Evolutionary conservation across 2,888 invertebrate genomes (phyloP).

Genomic region (Campoplex capitator): DNA sequence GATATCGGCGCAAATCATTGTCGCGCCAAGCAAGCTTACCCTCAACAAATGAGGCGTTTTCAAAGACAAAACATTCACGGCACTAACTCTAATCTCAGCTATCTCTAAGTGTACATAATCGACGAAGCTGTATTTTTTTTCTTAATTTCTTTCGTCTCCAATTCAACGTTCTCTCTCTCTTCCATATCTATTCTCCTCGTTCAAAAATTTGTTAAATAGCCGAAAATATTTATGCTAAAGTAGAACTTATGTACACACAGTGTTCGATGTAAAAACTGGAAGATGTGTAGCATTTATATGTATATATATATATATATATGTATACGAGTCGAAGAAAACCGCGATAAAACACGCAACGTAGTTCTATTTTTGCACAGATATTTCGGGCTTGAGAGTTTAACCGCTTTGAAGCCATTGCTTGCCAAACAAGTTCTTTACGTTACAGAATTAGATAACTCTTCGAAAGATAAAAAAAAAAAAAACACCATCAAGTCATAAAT

Average conservation of each 20-base stretch:
- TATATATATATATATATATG: background rate
- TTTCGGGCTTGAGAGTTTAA: slow-evolving; percentile 40
- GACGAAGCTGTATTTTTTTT: slow-evolving; percentile 17
- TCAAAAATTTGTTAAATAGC: slow-evolving; percentile 12
- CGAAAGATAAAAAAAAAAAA: background rate
- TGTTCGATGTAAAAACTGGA: slow-evolving; percentile 53
- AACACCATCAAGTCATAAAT: slow-evolving; percentile 1
- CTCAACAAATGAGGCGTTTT: slow-evolving; percentile 35
- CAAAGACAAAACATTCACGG: slow-evolving; percentile 56
- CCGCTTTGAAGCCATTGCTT: background rate
- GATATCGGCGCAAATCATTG: slow-evolving; percentile 32
- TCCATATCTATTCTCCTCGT: background rate
- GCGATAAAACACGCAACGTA: slow-evolving; percentile 34
- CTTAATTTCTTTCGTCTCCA: background rate
- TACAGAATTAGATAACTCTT: background rate
- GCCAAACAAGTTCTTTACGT: slow-evolving; percentile 28
- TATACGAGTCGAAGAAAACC: slow-evolving; percentile 45
- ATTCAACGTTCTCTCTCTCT: background rate
- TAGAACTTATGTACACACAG: slow-evolving; percentile 45
- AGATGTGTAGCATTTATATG: slow-evolving; percentile 47
- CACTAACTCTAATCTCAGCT: slow-evolving; percentile 50
- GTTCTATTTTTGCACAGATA: slow-evolving; percentile 61
- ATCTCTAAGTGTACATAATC: slow-evolving; percentile 47
- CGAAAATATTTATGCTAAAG: slow-evolving; percentile 48
- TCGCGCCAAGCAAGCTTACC: slow-evolving; percentile 36